Percentiles rank a stretch among this genome's conserved stretches.
Evolutionary conservation across 2,888 invertebrate genomes (phyloP).

Genomic region (Agonopterix alstromeriana): DNA sequence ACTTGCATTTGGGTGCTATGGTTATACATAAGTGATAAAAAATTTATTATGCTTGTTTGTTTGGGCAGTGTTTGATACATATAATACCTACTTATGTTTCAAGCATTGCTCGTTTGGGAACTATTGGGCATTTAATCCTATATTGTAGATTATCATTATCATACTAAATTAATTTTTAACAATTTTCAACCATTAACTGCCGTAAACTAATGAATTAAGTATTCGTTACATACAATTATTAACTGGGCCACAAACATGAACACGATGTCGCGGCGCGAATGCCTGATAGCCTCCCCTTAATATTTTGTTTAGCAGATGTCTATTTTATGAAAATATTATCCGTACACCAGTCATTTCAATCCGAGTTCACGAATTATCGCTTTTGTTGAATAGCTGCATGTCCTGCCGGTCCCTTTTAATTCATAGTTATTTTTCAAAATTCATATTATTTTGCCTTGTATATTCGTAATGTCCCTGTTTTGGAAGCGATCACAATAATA

Average conservation of each 20-base stretch:
- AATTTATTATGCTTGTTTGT: conserved; percentile 65
- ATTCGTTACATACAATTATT: conserved; percentile 62
- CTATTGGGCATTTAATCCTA: conserved; percentile 78
- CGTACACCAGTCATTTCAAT: conserved; percentile 63
- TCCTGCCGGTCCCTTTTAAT: conserved; percentile 39
- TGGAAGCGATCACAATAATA: neutral
- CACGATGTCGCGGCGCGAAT: conserved; percentile 69
- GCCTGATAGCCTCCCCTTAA: conserved; percentile 72
- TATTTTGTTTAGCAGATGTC: conserved; percentile 43
- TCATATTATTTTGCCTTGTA: conserved; percentile 12
- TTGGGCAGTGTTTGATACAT: conserved; percentile 53
- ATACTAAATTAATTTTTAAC: conserved; percentile 76
- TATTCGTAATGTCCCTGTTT: conserved; percentile 3
- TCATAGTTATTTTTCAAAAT: conserved; percentile 15
- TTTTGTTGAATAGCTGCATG: conserved; percentile 62
- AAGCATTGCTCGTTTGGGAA: conserved; percentile 65
- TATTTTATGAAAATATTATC: conserved; percentile 46
- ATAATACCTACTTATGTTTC: conserved; percentile 28
- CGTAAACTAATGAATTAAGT: conserved; percentile 67
- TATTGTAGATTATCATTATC: conserved; percentile 75
- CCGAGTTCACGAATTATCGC: conserved; percentile 65
- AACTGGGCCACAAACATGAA: conserved; percentile 62
- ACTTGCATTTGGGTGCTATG: conserved; percentile 77
- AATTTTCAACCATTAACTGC: conserved; percentile 74
- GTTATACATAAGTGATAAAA: conserved; percentile 71